Evolutionary conservation across 2,888 invertebrate species (phyloP).

Genomic region (Drosophila gaucha): DNA sequence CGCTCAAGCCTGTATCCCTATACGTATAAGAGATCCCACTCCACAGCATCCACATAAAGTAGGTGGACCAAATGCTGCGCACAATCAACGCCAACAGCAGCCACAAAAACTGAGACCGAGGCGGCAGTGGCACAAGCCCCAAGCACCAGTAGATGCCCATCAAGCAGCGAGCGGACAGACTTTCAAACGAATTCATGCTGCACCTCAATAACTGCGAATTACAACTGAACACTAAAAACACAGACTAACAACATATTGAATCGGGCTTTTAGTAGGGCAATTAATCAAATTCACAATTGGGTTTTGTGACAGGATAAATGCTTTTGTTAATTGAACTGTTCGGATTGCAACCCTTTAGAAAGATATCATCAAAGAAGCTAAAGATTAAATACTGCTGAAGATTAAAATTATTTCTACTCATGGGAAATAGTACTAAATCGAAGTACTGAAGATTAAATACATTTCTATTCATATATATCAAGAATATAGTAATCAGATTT

Average conservation of each 20-base stretch:
- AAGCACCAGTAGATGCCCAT: constrained; percentile 30
- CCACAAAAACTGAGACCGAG: not conserved
- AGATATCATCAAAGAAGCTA: no score
- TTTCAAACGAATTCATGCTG: constrained; percentile 54
- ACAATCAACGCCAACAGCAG: constrained; percentile 26
- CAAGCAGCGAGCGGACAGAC: constrained; percentile 35
- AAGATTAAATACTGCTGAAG: no score
- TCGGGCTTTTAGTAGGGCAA: constrained; percentile 5
- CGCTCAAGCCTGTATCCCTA: not conserved
- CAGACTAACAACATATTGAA: not conserved
- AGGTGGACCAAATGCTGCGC: constrained; percentile 48
- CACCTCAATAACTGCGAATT: not conserved
- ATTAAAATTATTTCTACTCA: no score
- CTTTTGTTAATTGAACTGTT: not conserved
- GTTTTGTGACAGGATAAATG: constrained; percentile 34
- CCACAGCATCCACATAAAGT: constrained; percentile 28
- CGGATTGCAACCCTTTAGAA: no score
- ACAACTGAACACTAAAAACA: constrained; percentile 13
- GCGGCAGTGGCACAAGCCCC: constrained; percentile 54
- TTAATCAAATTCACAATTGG: constrained; percentile 27
- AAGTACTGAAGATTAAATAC: no score
- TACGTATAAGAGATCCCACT: not conserved
- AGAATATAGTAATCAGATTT: no score
- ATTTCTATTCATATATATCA: no score
- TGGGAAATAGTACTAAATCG: no score